Conservation (phyloP, 2,113 vertebrate species). For the Baryphthengus martii region DNA sequence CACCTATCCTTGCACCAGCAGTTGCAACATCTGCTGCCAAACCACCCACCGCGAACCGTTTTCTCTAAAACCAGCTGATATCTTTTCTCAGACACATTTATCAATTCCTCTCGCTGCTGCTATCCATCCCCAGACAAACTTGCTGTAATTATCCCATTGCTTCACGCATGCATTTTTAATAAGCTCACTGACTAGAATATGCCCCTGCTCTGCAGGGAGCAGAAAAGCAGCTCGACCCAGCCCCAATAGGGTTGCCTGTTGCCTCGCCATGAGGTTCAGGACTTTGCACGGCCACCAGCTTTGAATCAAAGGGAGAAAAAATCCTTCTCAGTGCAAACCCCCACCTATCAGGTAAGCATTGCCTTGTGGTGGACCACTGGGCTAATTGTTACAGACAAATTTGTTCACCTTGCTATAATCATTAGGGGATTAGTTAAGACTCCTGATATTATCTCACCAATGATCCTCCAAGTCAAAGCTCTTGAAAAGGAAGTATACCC, state of each 20-base stretch:
- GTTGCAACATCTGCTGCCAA: accelerated
- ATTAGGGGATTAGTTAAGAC: slow-evolving; percentile 6
- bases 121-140: background rate
- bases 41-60: accelerated
- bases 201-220: background rate
- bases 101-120: background rate
- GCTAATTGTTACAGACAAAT: background rate
- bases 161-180: slow-evolving; percentile 25
- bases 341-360: background rate
- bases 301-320: background rate
- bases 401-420: background rate
- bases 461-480: background rate
- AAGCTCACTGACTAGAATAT: background rate
- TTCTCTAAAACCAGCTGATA: background rate
- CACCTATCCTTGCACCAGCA: background rate
- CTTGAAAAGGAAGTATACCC: background rate
- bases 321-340: background rate
- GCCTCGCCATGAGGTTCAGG: background rate
- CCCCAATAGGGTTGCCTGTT: accelerated
- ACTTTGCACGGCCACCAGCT: background rate
- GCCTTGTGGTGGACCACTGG: background rate
- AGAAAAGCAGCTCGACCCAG: background rate
- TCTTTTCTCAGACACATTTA: background rate
- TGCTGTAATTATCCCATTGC: background rate
- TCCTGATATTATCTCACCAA: background rate